Base-by-base conservation (phyloP, 2,797 vertebrate genomes). In the Prionace glauca region DNA sequence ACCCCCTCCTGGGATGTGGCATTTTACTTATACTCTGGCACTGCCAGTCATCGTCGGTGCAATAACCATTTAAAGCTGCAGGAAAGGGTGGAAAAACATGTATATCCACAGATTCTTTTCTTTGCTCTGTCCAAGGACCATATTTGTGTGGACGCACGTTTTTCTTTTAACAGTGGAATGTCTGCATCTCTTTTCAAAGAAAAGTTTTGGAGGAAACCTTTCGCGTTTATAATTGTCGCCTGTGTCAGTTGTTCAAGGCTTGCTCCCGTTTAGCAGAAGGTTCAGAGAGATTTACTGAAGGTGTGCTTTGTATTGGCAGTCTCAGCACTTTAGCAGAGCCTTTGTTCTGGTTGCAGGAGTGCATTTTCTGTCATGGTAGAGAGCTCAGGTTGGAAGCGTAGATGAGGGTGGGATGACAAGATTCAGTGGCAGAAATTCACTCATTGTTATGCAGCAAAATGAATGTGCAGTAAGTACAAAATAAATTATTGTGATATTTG, bases 1-100 rank as follows among this genome's bases (percentile, higher is more conserved):
- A 96, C 32, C 95, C 50, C 96, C 96, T 97, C 97, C 11, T 41
- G 97, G 96, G 97, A 97, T 95, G 84, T 97, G 97, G 96, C 97
- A 97, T 97, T 97, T 97, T 96, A 95, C 97, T 97, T 96, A 41
- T 56, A 32, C 71, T 77, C 71, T 77, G 93, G 71, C 93, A 74
- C 41, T 95, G 93, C 71, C 71, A 50, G 18, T 60, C 93, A 60
- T 32, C 32, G 29, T 20, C 71, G 2, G 36, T 56, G 41, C 71
- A 74, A 77, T 94, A 94, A 94, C 41, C 16, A 94, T 62, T 71
- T 45, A 94, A 69, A 71, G 36, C 93, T 95, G 45, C 41, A 77
- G 71, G 41, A 56, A 14, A 29, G 3, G 8, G 32, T 29, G 36
- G 24, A 77, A 74, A 56, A 14, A 77, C 50, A 56, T n/a, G 18